A percentile compares a stretch with the other conserved stretches of the same genome.
Evolutionary conservation across 1,140 invertebrate species (phyloP).

Genomic region (Physella acuta): DNA sequence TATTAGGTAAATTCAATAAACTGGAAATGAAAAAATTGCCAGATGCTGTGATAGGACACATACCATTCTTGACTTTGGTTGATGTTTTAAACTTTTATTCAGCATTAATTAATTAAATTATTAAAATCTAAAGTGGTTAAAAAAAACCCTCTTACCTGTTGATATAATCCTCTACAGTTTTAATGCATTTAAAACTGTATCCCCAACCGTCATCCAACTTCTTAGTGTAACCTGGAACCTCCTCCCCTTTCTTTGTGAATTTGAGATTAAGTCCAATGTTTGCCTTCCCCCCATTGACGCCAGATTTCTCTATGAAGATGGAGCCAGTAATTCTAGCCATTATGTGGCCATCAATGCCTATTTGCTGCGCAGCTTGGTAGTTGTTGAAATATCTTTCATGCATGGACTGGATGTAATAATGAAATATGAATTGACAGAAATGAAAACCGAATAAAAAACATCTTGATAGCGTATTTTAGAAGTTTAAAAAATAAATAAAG

Average conservation of each 20-base stretch:
- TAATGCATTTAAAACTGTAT: slow-evolving; percentile 77
- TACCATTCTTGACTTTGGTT: too few relatives aligned
- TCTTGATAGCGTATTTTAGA: too few relatives aligned
- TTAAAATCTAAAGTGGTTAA: too few relatives aligned
- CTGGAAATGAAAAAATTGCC: too few relatives aligned
- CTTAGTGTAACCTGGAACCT: slow-evolving; percentile 78
- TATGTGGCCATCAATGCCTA: slow-evolving; percentile 71
- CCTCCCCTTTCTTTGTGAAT: slow-evolving; percentile 74
- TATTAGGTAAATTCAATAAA: too few relatives aligned
- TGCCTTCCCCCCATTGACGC: slow-evolving; percentile 60
- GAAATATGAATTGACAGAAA: too few relatives aligned
- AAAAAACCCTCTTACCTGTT: slow-evolving; percentile 49
- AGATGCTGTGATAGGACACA: too few relatives aligned
- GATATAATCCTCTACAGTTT: slow-evolving; percentile 73
- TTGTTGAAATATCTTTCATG: slow-evolving; percentile 51
- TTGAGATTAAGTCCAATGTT: slow-evolving; percentile 93
- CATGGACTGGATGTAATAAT: too few relatives aligned
- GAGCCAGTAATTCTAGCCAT: slow-evolving; percentile 82
- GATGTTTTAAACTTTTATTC: too few relatives aligned
- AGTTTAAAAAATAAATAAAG: too few relatives aligned
- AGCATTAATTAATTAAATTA: too few relatives aligned
- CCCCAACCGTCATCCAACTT: slow-evolving; percentile 71
- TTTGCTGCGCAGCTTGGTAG: slow-evolving; percentile 60
- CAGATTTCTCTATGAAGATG: slow-evolving; percentile 60
- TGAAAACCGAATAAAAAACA: too few relatives aligned